Evolutionary conservation across 2,888 invertebrate species (phyloP), one percentile per base, ranked within the genome.

Genomic region (Microchrysa polita): DNA sequence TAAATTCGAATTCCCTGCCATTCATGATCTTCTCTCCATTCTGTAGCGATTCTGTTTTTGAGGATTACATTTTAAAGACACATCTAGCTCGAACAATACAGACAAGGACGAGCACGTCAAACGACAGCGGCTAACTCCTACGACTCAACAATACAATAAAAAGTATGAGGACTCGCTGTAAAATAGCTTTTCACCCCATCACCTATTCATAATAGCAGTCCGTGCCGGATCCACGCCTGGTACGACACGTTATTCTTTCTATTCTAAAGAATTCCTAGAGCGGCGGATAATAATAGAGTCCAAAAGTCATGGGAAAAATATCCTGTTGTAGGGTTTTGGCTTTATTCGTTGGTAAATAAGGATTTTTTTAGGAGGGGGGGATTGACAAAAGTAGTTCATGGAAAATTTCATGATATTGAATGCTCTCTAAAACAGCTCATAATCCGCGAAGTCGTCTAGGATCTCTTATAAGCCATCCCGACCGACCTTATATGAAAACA

Each of bases 1-100:
- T 74, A 74, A n/a, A 74, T 74, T 74, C 72, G 72, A 65, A 72
- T 65, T 72, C 74, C 72, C 61, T 73, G 59, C 67, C 20, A 42
- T 60, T 53, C 72, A 63, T 73, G n/a, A 42, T 42, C 57, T 18
- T 22, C 23, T 44, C 59, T 63, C 14, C 67, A 44, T 48, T 42
- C 42, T n/a, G n/a, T n/a, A n/a, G n/a, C 53, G 1, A 12, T 53
- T 16, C 42, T n/a, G 12, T 55, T 48, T 18, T 9, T 40, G 57
- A 48, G 65, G 65, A 65, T 22, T 44, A 44, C 12, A 14, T 16
- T 61, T 48, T 65, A 48, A 20, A 65, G 14, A 48, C 48, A 48
- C 48, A 48, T 12, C 12, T 12, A 48, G 48, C 48, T 34, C 5
- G 34, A 44, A 34, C 14, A 16, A 65, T 34, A 20, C 14, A n/a